A percentile compares a stretch with the other conserved stretches of the same genome.
phyloP scores from a whole-genome alignment of 2,113 vertebrate species.

The Pituophis catenifer region DNA sequence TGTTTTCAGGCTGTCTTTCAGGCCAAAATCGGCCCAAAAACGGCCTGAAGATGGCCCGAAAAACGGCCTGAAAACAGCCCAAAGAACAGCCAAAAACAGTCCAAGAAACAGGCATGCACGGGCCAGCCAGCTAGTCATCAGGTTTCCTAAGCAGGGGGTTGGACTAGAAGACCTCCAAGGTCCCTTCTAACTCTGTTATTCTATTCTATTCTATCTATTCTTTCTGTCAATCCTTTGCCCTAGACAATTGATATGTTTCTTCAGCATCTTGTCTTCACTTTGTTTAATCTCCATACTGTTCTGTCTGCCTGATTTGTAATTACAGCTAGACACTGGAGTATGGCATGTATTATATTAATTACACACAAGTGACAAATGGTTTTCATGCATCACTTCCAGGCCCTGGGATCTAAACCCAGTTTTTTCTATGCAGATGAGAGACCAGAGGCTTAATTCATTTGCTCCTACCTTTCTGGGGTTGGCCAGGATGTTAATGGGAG shows the following conservation, averaged over 20 bases:
- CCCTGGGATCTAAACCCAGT: not conserved
- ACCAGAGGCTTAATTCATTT: not conserved
- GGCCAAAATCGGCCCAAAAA: too few relatives aligned
- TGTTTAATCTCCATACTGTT: not conserved
- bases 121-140: too few relatives aligned
- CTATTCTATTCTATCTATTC: not conserved
- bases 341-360: not conserved
- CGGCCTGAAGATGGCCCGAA: too few relatives aligned
- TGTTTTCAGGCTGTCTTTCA: too few relatives aligned
- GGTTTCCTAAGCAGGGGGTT: too few relatives aligned
- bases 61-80: too few relatives aligned
- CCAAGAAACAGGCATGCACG: too few relatives aligned
- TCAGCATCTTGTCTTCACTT: not conserved
- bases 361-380: not conserved
- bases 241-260: not conserved
- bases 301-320: not conserved
- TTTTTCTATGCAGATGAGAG: not conserved
- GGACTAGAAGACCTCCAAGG: too few relatives aligned
- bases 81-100: too few relatives aligned
- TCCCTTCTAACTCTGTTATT: too few relatives aligned
- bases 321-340: not conserved
- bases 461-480: not conserved
- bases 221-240: not conserved
- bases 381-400: not conserved
- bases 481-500: not conserved